These are phyloP conservation scores for Holothuria leucospilota DNA, from an alignment of 53 echinoderm and acorn worm species.

Conservation along the genomic window DNA sequence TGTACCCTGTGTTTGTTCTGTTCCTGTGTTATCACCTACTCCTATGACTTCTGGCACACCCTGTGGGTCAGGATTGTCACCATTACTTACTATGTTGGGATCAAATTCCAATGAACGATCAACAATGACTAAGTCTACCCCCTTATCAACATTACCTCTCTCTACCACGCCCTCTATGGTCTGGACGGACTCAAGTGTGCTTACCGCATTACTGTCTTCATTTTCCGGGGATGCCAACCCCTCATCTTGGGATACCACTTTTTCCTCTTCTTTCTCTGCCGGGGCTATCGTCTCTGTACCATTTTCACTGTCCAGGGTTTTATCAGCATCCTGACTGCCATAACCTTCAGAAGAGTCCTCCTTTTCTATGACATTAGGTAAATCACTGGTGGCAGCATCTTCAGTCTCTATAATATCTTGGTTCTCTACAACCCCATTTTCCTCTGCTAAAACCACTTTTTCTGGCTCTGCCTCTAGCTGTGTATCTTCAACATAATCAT, in stretches of 20 bases:
- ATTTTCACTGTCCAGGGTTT: constrained; percentile 22
- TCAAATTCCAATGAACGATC: background rate
- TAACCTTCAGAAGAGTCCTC: constrained; percentile 41
- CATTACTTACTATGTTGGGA: background rate
- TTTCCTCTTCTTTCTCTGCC: background rate
- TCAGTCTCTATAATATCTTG: background rate
- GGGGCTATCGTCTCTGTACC: background rate
- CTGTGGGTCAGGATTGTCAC: background rate
- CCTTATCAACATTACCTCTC: background rate
- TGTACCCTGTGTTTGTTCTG: constrained; percentile 24
- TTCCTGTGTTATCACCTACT: background rate
- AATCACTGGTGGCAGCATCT: background rate
- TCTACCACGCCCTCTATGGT: constrained; percentile 3
- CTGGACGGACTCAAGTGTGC: constrained; percentile 32
- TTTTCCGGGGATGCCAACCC: constrained; percentile 19
- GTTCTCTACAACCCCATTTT: background rate
- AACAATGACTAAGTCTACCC: constrained; percentile 42
- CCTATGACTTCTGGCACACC: background rate
- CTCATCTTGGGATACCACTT: constrained; percentile 26
- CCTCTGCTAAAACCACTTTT: background rate
- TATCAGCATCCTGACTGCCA: constrained; percentile 35
- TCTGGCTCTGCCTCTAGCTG: background rate
- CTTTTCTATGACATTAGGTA: constrained; percentile 9
- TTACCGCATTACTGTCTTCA: constrained; percentile 45
- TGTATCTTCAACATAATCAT: background rate